These are phyloP conservation scores for Fundulus diaphanus DNA, from an alignment of 2,797 vertebrate genomes.

Conservation along the genomic window DNA sequence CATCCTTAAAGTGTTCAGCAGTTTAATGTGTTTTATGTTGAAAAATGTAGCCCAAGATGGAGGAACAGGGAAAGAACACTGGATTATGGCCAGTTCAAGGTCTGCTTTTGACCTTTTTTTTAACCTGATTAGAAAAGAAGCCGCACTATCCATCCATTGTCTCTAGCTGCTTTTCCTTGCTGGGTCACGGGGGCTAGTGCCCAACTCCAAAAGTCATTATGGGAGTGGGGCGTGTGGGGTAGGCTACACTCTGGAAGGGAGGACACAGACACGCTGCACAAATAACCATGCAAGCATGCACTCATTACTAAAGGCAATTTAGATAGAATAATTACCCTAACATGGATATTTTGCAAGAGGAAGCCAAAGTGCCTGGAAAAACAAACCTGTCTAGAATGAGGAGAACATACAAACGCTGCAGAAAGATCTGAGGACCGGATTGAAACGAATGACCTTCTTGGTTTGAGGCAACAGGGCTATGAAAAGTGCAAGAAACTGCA, in stretches of 20 bases:
- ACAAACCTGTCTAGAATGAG: too few relatives aligned
- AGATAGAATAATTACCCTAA: too few relatives aligned
- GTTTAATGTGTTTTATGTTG: neutral
- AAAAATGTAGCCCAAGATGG: neutral
- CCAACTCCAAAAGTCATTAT: neutral
- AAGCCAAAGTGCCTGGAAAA: too few relatives aligned
- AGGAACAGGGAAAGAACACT: neutral
- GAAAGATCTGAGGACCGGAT: too few relatives aligned
- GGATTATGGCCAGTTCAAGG: constrained; percentile 1
- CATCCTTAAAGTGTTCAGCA: neutral
- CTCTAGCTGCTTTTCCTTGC: neutral
- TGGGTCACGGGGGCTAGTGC: neutral
- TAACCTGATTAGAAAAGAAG: neutral
- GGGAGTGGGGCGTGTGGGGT: neutral
- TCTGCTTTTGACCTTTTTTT: neutral
- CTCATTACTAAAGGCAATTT: too few relatives aligned
- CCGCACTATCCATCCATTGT: neutral
- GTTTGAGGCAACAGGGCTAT: too few relatives aligned
- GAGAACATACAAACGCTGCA: too few relatives aligned
- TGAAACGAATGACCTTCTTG: too few relatives aligned
- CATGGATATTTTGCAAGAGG: too few relatives aligned
- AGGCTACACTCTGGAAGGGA: too few relatives aligned
- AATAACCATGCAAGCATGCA: neutral
- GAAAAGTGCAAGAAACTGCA: too few relatives aligned
- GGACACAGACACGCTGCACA: neutral